Base-by-base conservation (phyloP, 2,797 vertebrate genomes). In the Pelochelys cantorii region DNA sequence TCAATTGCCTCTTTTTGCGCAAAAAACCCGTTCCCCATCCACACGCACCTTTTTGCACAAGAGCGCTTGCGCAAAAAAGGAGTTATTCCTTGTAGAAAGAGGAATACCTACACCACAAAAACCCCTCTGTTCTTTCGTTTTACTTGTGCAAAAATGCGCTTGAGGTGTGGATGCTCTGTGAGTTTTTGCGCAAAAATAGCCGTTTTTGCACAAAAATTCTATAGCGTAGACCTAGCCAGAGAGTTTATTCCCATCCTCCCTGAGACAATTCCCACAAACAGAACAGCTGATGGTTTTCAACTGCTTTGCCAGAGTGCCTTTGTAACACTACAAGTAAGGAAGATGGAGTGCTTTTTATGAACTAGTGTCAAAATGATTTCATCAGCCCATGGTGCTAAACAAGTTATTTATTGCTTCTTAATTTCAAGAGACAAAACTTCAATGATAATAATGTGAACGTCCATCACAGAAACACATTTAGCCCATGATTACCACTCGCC, bases 351-450 rank as follows among this genome's bases (percentile, higher is more conserved):
- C 56, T 94, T 87, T 94, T 87, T 81, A 92, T 92, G 91, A 96
- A 71, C n/a, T 55, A 59, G 27, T 96, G 97, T 97, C 97, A 97
- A 96, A 97, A 96, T 56, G 90, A 97, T 97, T 96, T 90, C 80
- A 88, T 97, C 96, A 97, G 96, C 97, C 94, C 6, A 77, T 90
- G 93, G 96, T 90, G 0, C 56, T 95, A 97, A 96, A 95, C 94
- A 83, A 48, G 34, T 97, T 97, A 97, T 97, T 97, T 97, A 97
- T 84, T 77, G 25, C 95, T 97, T 93, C 95, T 95, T 97, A 97
- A 97, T 97, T 97, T 97, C 94, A 97, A 94, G 96, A 97, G 97
- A 97, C 96, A 97, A 97, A 97, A 95, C 89, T 96, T 97, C 96
- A 94, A 57, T 84, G 92, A 86, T 79, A 82, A 94, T 97, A 95